phyloP scores from a whole-genome alignment of 2,113 vertebrate species.

The Apteryx owenii region DNA sequence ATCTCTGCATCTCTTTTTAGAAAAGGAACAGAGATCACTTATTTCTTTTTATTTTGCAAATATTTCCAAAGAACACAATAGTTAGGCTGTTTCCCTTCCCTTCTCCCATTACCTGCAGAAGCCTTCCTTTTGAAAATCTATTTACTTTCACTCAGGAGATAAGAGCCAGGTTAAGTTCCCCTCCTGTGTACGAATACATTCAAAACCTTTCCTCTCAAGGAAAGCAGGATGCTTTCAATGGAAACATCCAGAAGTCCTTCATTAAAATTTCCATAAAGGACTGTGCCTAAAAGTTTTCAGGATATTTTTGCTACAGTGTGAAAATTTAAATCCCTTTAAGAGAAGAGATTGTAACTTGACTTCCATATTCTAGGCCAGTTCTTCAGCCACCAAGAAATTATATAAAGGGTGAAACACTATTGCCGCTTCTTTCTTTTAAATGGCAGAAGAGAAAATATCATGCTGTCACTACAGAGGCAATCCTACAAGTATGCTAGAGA shows the following conservation, averaged over 20 bases:
- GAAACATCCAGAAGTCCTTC: not conserved
- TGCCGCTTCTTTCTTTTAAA: not conserved
- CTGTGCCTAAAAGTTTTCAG: not conserved
- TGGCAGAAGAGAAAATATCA: not conserved
- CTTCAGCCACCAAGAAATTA: not conserved
- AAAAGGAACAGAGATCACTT: not conserved
- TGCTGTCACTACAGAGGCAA: not conserved
- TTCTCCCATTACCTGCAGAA: not conserved
- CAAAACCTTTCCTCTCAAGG: not conserved
- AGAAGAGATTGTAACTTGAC: not conserved
- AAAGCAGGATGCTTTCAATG: not conserved
- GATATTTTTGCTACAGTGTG: not conserved
- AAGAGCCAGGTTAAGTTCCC: not conserved
- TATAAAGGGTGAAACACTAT: not conserved
- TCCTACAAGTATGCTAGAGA: not conserved
- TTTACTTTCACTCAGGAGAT: not conserved
- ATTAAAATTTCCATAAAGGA: not conserved
- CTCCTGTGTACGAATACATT: not conserved
- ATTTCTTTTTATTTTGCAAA: not conserved
- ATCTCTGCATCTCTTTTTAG: not conserved
- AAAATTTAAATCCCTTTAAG: not conserved
- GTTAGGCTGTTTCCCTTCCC: not conserved
- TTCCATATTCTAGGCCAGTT: not conserved
- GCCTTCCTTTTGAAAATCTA: not conserved
- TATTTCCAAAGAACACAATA: not conserved